phyloP scores from a whole-genome alignment of 2,888 invertebrate species.

The Drosophila longiperda region DNA sequence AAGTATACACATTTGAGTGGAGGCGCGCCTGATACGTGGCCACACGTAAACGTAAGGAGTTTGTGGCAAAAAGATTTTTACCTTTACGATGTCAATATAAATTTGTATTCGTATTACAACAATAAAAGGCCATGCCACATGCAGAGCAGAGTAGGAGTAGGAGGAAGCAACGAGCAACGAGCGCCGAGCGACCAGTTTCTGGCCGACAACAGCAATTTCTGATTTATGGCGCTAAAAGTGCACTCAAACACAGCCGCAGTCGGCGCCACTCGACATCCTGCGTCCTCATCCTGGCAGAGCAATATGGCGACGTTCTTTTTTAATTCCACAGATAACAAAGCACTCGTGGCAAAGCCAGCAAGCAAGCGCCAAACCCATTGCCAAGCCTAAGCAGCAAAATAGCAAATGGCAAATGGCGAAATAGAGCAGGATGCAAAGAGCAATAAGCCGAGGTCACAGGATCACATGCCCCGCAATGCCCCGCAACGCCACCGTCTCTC shows the following conservation, averaged over 20 bases:
- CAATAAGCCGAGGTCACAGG: conserved; percentile 63
- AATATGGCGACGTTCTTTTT: conserved; percentile 70
- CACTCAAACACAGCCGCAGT: conserved; percentile 64
- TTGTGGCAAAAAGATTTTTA: conserved; percentile 70
- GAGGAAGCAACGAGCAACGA: no score
- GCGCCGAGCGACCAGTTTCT: conserved; percentile 14
- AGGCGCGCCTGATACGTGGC: conserved; percentile 14
- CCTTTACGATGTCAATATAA: conserved; percentile 82
- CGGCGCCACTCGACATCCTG: conserved; percentile 17
- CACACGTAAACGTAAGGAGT: conserved; percentile 62
- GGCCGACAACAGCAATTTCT: conserved; percentile 66
- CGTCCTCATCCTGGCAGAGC: conserved; percentile 45
- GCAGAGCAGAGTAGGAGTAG: neutral
- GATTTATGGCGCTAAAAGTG: conserved; percentile 79
- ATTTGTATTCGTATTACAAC: conserved; percentile 82
- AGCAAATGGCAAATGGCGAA: conserved; percentile 42
- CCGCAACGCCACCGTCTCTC: neutral
- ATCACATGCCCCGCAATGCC: neutral
- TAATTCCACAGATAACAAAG: conserved; percentile 76
- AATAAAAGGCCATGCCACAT: conserved; percentile 62
- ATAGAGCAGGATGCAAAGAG: conserved; percentile 33
- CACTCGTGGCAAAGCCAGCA: conserved; percentile 63
- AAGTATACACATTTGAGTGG: conserved; percentile 17
- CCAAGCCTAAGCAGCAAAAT: conserved; percentile 44
- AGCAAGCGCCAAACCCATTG: conserved; percentile 1